These are phyloP conservation scores for Bombylius major DNA, from an alignment of 2,888 invertebrate genomes.

Conservation along the genomic window DNA sequence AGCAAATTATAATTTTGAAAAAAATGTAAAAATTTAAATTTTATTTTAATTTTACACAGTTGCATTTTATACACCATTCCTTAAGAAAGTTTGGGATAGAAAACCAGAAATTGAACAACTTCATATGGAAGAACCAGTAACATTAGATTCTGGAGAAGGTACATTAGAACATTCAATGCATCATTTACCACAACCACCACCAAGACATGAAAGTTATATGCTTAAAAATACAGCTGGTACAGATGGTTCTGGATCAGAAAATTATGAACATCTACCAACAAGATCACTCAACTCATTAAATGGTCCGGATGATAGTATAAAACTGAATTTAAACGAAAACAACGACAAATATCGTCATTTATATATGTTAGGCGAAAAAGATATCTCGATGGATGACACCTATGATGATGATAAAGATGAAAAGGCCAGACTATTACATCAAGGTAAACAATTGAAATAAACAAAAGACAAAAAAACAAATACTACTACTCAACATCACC, in stretches of 20 bases:
- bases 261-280: conserved; percentile 52
- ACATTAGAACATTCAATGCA: conserved; percentile 58
- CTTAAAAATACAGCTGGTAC: conserved; percentile 46
- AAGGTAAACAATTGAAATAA: conserved; percentile 36
- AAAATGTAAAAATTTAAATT: neutral
- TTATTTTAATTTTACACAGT: conserved; percentile 47
- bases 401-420: conserved; percentile 37
- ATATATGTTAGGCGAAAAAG: conserved; percentile 46
- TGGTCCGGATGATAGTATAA: conserved; percentile 40
- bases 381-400: conserved; percentile 37
- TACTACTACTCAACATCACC: too few species aligned
- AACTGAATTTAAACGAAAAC: conserved; percentile 51
- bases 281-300: conserved; percentile 39
- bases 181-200: conserved; percentile 50
- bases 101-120: conserved; percentile 91
- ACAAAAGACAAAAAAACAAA: neutral
- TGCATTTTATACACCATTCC: conserved; percentile 89
- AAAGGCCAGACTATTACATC: conserved; percentile 38
- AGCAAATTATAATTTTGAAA: neutral
- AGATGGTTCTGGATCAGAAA: conserved; percentile 47
- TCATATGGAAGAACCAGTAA: conserved; percentile 63
- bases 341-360: conserved; percentile 53
- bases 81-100: conserved; percentile 92
- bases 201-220: conserved; percentile 67
- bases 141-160: conserved; percentile 53